Evolutionary conservation across 92 coral and sea anemone species (phyloP).

Genomic region (Epizoanthus rinbou): DNA sequence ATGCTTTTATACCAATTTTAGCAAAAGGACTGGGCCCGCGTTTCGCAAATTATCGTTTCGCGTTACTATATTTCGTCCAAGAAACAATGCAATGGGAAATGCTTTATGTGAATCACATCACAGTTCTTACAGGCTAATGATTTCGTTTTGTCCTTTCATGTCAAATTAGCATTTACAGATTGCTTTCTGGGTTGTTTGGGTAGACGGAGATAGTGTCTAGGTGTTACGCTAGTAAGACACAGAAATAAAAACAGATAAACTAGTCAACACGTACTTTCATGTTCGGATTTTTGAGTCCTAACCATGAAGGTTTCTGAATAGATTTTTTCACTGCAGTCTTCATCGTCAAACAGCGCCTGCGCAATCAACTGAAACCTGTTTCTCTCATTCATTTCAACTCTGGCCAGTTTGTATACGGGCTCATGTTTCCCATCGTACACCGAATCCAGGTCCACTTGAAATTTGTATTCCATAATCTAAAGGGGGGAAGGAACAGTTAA

Average conservation of each 20-base stretch:
- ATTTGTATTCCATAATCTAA: constrained; percentile 18
- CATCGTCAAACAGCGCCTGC: constrained; percentile 59
- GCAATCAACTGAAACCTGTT: constrained; percentile 81
- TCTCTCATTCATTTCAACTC: constrained; percentile 78
- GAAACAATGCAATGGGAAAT: too few species aligned
- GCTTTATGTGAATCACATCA: too few species aligned
- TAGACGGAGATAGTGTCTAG: too few species aligned
- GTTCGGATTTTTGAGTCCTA: constrained; percentile 60
- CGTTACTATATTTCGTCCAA: too few species aligned
- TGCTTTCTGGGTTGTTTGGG: too few species aligned
- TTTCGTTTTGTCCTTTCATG: too few species aligned
- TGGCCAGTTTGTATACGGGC: constrained; percentile 91
- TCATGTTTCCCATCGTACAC: constrained; percentile 75
- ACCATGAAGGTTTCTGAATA: constrained; percentile 73
- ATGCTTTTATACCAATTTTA: too few species aligned
- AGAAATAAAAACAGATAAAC: neutral
- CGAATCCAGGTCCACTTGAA: constrained; percentile 83
- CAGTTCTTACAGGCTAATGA: too few species aligned
- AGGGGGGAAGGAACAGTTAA: neutral
- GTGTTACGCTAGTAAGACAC: neutral
- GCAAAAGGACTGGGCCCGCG: too few species aligned
- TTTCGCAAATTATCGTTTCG: too few species aligned
- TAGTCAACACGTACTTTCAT: constrained; percentile 46
- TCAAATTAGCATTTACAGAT: too few species aligned
- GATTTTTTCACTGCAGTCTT: constrained; percentile 58